These are phyloP conservation scores for Spheniscus humboldti DNA, from an alignment of 2,797 vertebrate genomes.

Conservation along the genomic window DNA sequence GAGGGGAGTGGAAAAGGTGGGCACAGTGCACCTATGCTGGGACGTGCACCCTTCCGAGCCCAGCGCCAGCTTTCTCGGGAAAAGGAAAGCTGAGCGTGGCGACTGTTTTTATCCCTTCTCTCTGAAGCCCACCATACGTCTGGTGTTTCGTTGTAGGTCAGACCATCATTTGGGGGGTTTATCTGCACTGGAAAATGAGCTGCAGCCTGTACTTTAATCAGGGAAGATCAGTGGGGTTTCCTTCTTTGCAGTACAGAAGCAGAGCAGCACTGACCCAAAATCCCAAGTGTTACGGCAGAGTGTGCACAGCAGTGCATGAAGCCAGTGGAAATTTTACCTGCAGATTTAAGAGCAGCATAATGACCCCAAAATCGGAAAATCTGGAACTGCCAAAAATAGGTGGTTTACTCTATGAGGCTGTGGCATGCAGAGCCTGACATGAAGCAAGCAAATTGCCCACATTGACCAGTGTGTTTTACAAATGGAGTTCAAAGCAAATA, in stretches of 20 bases:
- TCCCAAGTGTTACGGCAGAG: rapidly evolving
- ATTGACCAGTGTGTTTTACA: neutral
- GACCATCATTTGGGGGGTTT: neutral
- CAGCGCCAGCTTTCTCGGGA: neutral
- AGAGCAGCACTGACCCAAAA: neutral
- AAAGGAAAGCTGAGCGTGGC: neutral
- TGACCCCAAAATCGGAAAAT: neutral
- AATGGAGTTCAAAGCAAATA: neutral
- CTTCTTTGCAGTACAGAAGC: neutral
- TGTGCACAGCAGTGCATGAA: neutral
- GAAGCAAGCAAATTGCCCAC: neutral
- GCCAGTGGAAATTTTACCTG: neutral
- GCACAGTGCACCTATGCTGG: rapidly evolving
- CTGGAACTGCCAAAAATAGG: neutral
- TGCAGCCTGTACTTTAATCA: neutral
- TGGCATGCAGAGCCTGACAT: neutral
- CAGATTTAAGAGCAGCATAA: neutral
- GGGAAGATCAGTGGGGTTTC: rapidly evolving
- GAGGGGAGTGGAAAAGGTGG: neutral
- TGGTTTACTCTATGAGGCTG: neutral
- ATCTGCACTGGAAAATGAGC: rapidly evolving
- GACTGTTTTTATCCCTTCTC: neutral
- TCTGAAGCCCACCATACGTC: rapidly evolving
- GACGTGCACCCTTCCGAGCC: neutral
- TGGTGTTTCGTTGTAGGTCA: neutral